These are phyloP conservation scores for Emydura subglobosa DNA, from an alignment of 2,113 vertebrate genomes.

Conservation along the genomic window DNA sequence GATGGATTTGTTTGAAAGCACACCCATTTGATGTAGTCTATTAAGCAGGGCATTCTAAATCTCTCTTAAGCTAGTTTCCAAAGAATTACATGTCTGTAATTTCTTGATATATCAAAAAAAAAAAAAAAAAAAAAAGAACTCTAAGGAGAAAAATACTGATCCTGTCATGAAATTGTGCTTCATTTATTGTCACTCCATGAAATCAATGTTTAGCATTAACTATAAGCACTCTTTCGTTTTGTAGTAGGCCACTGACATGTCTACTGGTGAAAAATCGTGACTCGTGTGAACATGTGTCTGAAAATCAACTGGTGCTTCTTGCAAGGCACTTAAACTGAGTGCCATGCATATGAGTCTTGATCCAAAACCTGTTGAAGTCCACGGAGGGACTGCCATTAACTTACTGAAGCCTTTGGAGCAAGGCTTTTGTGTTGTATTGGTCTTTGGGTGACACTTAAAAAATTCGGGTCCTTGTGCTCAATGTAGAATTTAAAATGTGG, in stretches of 20 bases:
- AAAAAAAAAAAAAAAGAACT: neutral
- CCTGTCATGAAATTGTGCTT: neutral
- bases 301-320: neutral
- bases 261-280: neutral
- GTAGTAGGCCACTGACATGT: neutral
- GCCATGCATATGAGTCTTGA: neutral
- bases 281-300: neutral
- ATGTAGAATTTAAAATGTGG: too few species aligned
- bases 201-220: conserved; percentile 1
- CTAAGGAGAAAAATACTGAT: conserved; percentile 9
- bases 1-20: conserved; percentile 22
- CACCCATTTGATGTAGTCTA: conserved; percentile 37
- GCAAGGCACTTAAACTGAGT: neutral
- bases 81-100: conserved; percentile 8
- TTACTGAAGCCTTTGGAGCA: neutral
- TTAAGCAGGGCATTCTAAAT: conserved; percentile 44
- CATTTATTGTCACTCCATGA: neutral
- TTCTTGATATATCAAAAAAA: neutral
- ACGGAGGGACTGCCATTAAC: neutral
- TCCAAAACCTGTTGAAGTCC: neutral
- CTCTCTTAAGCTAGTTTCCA: neutral
- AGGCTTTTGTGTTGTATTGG: neutral
- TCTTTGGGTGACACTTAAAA: neutral
- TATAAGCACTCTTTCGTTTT: neutral
- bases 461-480: too few species aligned